Evolutionary conservation across 2,888 invertebrate species (phyloP), one percentile per base, ranked within the genome.

Genomic region (Electrophaes corylata): DNA sequence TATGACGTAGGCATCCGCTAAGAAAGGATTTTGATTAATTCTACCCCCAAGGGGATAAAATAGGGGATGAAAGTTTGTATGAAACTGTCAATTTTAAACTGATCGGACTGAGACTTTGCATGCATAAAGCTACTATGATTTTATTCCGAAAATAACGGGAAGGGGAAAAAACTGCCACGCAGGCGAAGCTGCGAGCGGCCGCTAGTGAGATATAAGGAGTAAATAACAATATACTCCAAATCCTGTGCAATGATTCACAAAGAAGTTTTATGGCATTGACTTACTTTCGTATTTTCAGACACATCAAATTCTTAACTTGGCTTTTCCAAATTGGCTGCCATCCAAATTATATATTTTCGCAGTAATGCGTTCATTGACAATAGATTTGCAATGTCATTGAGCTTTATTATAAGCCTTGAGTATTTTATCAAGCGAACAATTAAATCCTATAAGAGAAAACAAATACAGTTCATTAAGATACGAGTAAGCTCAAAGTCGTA

Each of bases 251-350:
- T 45, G 35, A 51, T 37, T 41, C 53, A 57, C 45, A 57, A 54
- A 54, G 41, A 48, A 37, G 41, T 35, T 43, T 12, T 18, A 29
- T 29, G 54, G 19, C 58, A 46, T 50, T 50, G 57, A 52, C 60
- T 64, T 55, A 51, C 49, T 56, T 61, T 60, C 10, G 52, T 57
- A 44, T 56, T 57, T 50, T 39, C 33, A 49, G 49, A 43, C 6
- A 14, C 31, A 40, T 39, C 19, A 33, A 37, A 43, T 37, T 26
- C 53, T 45, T 40, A 29, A 49, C 33, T 48, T 57, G 45, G 48
- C 8, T 47, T 46, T 60, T 40, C 20, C n/a, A 5, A 50, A 26
- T 31, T 49, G 58, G 64, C 45, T 37, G 18, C 0, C 3, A 3
- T 47, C 60, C 60, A 59, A 53, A 26, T 40, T n/a, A 31, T 4